Base-by-base conservation (phyloP, 53 echinoderm and acorn worm genomes). In the Holothuria leucospilota region DNA sequence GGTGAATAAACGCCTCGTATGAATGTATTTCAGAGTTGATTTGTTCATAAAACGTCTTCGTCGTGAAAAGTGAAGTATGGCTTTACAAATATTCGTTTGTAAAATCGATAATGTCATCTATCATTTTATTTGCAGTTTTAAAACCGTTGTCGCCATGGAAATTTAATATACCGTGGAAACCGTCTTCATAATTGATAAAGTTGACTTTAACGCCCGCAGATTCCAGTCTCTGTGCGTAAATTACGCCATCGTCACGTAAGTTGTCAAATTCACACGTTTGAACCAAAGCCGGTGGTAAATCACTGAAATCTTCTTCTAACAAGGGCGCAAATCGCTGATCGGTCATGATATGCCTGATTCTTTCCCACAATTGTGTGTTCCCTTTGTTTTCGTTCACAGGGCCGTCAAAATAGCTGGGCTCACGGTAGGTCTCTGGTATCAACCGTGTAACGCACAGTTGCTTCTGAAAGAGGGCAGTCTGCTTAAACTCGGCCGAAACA, bases 231-330 rank as follows among this genome's bases (percentile, higher is more conserved):
- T 95, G 88, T 29, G 87, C 95, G 82, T 97, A 97, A 63, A 97
- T 87, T 26, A 93, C 77, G 53, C 98, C 95, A 53, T 97, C 98
- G 82, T 97, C 98, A 21, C 93, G 85, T 26, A 93, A 65, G 11
- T 87, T 86, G 70, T 97, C 98, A 85, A 84, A 94, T 41, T 88
- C 90, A 53, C 87, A 91, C 2, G 95, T 97, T 49, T 93, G 51
- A 71, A 97, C 88, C 77, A 93, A 91, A 58, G 94, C 88, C 25
- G 86, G 78, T 62, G 91, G 94, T 62, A 94, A 77, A 59, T 83
- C 87, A 25, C 75, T 58, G 28, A 91, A 65, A 39, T 91, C 91
- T 51, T 82, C 87, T 53, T 65, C 58, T 27, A 52, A 63, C 56
- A 91, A 67, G 18, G 91, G 91, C 56, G 74, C 82, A 59, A 67